Evolutionary conservation across 2,888 invertebrate genomes (phyloP), one percentile per base, ranked within the genome.

Genomic region (Drosophila stalkeri): DNA sequence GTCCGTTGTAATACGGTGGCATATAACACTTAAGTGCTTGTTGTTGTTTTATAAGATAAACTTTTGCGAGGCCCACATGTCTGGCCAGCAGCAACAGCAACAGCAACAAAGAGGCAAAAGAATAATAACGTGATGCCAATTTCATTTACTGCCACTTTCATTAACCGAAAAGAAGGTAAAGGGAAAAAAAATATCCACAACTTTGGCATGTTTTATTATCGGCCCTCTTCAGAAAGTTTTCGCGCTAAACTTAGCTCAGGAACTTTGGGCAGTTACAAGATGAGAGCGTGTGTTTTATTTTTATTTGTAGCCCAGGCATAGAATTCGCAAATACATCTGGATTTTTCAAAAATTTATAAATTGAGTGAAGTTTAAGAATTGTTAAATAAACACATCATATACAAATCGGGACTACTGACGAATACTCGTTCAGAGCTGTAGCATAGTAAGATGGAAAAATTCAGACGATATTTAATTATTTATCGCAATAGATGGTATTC

Each of bases 1-100:
- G 64, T 70, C 72, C 70, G 87, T 85, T 86, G 86, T 89, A 86
- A 86, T 77, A 81, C 86, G 86, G 86, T 90, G 90, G 86, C 86
- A 86, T 87, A 86, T 88, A 86, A 90, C 86, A 90, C 90, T 86
- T 86, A 86, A 86, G 86, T 90, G 86, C 77, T 80, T 88, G 90
- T 88, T 86, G 89, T 90, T 88, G 83, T 82, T 89, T 80, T 87
- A 90, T 90, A 90, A 86, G 86, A 86, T 86, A 86, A 90, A 85
- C 76, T 79, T 72, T 75, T 49, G 77, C 75, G 49, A 68, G 75
- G 69, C 87, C 87, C 87, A 84, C 84, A 89, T 86, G 74, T 70
- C 68, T 59, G 66, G 41, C 64, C 69, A 55, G 52, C 46, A 64
- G 59, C 43, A 54, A 51, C 46, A 63, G 57, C 35, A 37, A 33